phyloP scores from a whole-genome alignment of 2,113 vertebrate species.

The Tachysurus fulvidraco region DNA sequence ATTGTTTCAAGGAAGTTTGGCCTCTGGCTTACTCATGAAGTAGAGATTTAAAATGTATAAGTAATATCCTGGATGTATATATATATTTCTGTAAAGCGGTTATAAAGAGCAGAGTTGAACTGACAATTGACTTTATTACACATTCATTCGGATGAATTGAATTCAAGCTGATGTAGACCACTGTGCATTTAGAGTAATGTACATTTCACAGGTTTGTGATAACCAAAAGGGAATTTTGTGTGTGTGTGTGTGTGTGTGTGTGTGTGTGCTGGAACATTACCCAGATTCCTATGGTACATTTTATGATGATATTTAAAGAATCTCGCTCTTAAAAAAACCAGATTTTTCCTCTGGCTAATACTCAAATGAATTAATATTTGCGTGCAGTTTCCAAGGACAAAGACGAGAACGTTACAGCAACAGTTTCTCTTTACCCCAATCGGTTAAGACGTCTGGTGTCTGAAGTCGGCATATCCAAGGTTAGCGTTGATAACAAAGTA shows the following conservation, averaged over 20 bases:
- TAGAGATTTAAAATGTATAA: too few relatives aligned
- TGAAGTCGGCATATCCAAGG: not conserved
- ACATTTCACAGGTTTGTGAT: not conserved
- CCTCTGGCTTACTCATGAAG: too few relatives aligned
- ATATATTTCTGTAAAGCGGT: not conserved
- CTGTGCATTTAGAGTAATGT: not conserved
- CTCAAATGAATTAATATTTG: not conserved
- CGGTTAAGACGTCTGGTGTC: not conserved
- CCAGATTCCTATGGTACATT: not conserved
- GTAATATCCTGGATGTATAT: too few relatives aligned
- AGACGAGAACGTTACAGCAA: not conserved
- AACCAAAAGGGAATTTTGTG: not conserved
- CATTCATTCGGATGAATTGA: not conserved
- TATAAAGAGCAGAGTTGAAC: not conserved
- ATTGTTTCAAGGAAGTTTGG: too few relatives aligned
- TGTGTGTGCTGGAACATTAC: constrained; percentile 4
- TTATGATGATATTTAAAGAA: constrained; percentile 21
- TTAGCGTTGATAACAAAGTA: not conserved
- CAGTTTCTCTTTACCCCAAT: not conserved
- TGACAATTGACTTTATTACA: not conserved
- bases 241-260: constrained; percentile 16
- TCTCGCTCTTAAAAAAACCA: not conserved
- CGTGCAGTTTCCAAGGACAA: not conserved
- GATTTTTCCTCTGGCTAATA: not conserved
- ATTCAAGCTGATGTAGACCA: not conserved